These are phyloP conservation scores for Sabellastarte sp. DNA, from an alignment of 2,888 invertebrate species.

Conservation along the genomic window DNA sequence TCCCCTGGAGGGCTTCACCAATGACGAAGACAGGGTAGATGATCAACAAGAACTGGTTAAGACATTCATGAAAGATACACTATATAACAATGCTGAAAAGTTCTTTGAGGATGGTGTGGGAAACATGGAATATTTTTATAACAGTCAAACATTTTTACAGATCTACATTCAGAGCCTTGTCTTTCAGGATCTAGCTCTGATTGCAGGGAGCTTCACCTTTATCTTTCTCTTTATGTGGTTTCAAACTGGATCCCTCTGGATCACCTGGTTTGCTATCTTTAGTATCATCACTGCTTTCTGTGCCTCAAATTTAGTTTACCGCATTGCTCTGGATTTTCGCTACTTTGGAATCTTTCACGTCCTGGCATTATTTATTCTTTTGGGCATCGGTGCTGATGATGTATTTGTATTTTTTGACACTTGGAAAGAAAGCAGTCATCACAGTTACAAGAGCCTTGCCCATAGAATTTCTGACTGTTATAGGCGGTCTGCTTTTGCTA, in stretches of 20 bases:
- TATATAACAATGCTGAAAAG: slow-evolving; percentile 7
- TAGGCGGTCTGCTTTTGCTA: slow-evolving; percentile 44
- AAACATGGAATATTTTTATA: slow-evolving; percentile 16
- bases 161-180: slow-evolving; percentile 13
- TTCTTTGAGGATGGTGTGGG: slow-evolving; percentile 11
- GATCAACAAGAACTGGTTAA: slow-evolving; percentile 8
- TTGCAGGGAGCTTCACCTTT: slow-evolving; percentile 25
- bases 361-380: slow-evolving; percentile 52
- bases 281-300: slow-evolving; percentile 27
- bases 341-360: slow-evolving; percentile 54
- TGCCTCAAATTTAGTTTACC: slow-evolving; percentile 27
- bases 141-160: slow-evolving; percentile 3
- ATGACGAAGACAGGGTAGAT: not conserved
- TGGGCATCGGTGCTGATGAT: slow-evolving; percentile 55
- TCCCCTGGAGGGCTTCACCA: slow-evolving; percentile 12
- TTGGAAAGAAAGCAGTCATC: slow-evolving; percentile 38
- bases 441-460: slow-evolving; percentile 28
- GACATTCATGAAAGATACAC: slow-evolving; percentile 6
- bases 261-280: slow-evolving; percentile 19
- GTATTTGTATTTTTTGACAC: slow-evolving; percentile 54
- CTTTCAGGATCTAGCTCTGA: slow-evolving; percentile 19
- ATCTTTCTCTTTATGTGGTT: slow-evolving; percentile 28
- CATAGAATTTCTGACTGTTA: slow-evolving; percentile 46
- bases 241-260: slow-evolving; percentile 31
- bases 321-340: slow-evolving; percentile 14